phyloP scores from a whole-genome alignment of 2,797 vertebrate genomes.

The Lindbergichthys nudifrons region DNA sequence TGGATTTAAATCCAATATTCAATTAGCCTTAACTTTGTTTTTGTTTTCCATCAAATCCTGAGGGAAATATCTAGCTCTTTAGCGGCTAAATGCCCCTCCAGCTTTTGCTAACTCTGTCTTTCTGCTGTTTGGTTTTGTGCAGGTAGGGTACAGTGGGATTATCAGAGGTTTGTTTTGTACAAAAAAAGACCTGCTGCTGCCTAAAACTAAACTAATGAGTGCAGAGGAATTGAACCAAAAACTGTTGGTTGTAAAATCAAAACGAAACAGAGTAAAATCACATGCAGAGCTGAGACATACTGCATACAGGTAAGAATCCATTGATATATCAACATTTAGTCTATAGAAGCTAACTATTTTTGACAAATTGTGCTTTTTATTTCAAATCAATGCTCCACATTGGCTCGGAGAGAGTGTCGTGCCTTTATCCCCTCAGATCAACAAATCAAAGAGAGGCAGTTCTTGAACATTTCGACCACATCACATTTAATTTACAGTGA shows the following conservation, averaged over 20 bases:
- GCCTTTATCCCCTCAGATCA: slow-evolving; percentile 5
- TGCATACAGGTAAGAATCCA: background rate
- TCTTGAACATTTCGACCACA: slow-evolving; percentile 33
- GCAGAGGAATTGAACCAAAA: background rate
- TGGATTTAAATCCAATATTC: too few species aligned
- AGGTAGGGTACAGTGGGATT: background rate
- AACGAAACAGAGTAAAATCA: background rate
- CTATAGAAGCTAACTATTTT: background rate
- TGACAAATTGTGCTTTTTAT: background rate
- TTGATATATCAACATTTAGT: background rate
- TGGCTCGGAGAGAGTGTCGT: background rate
- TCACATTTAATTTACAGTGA: slow-evolving; percentile 45
- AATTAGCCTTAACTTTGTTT: background rate
- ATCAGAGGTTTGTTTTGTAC: background rate
- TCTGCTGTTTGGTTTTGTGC: background rate
- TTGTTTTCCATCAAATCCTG: background rate
- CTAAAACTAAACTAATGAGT: background rate
- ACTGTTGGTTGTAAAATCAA: too few species aligned
- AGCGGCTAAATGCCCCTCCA: background rate
- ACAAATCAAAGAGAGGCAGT: background rate
- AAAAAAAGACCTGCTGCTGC: background rate
- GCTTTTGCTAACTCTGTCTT: background rate
- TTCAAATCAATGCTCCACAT: background rate
- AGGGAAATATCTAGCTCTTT: background rate
- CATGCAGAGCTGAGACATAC: too few species aligned